These are phyloP conservation scores for Suricata suricatta DNA, from an alignment of 2,113 vertebrate species.

Conservation along the genomic window DNA sequence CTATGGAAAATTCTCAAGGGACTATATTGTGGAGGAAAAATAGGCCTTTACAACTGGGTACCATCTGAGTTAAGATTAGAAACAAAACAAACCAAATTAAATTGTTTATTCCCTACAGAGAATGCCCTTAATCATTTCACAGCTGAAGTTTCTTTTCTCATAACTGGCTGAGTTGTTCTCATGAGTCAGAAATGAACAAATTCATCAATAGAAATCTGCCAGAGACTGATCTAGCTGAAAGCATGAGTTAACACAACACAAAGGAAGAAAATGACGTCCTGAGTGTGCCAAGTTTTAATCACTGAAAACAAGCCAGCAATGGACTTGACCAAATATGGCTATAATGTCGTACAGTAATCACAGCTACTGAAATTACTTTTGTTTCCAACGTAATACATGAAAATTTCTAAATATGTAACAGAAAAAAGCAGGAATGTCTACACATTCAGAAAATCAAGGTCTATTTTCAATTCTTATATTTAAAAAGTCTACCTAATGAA, in stretches of 20 bases:
- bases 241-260: slow-evolving; percentile 38
- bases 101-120: slow-evolving; percentile 51
- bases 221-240: slow-evolving; percentile 30
- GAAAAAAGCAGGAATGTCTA: slow-evolving; percentile 33
- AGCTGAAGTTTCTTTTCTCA: slow-evolving; percentile 60
- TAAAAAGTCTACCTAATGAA: not conserved
- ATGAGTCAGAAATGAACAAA: slow-evolving; percentile 66
- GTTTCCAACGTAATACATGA: not conserved
- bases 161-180: slow-evolving; percentile 57
- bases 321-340: slow-evolving; percentile 28
- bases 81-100: slow-evolving; percentile 55
- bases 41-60: slow-evolving; percentile 47
- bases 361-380: not conserved
- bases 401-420: not conserved
- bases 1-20: slow-evolving; percentile 43
- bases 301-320: slow-evolving; percentile 14
- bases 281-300: slow-evolving; percentile 42
- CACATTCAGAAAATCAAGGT: slow-evolving; percentile 14
- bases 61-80: slow-evolving; percentile 55
- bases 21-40: slow-evolving; percentile 45
- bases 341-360: not conserved
- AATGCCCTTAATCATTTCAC: slow-evolving; percentile 54
- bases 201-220: slow-evolving; percentile 53
- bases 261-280: slow-evolving; percentile 32
- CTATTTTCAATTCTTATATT: slow-evolving; percentile 12